These are phyloP conservation scores for Leptatherina wallacei DNA, from an alignment of 2,797 vertebrate species.

Conservation along the genomic window DNA sequence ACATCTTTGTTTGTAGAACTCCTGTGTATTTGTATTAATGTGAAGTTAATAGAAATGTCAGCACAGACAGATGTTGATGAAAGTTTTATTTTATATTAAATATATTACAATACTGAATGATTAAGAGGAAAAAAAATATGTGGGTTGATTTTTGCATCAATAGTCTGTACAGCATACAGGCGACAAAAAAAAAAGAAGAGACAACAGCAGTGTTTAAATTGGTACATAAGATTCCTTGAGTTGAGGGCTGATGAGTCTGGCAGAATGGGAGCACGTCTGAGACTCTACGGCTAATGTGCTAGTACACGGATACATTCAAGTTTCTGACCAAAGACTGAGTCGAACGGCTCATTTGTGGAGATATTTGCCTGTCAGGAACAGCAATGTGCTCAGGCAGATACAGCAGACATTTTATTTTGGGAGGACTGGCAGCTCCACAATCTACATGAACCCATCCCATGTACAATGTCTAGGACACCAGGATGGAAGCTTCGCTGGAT, in stretches of 20 bases:
- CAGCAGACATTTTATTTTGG: conserved; percentile 48
- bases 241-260: conserved; percentile 41
- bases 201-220: conserved; percentile 64
- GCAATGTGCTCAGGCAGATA: conserved; percentile 20
- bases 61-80: conserved; percentile 70
- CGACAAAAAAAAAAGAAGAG: conserved; percentile 56
- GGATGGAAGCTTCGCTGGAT: conserved; percentile 41
- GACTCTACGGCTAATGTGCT: conserved; percentile 37
- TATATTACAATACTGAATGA: conserved; percentile 90
- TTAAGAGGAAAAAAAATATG: conserved; percentile 80
- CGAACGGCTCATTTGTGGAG: conserved; percentile 34
- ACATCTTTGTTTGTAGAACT: neutral
- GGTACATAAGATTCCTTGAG: conserved; percentile 53
- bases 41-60: conserved; percentile 26
- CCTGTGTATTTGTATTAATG: neutral
- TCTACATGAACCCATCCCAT: conserved; percentile 34
- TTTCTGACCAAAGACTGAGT: conserved; percentile 52
- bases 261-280: conserved; percentile 49
- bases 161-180: conserved; percentile 82
- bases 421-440: conserved; percentile 29
- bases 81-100: conserved; percentile 91
- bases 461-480: conserved; percentile 38
- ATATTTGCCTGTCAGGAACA: conserved; percentile 19
- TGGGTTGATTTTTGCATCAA: conserved; percentile 82
- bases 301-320: conserved; percentile 75